Conservation (phyloP, 2,797 vertebrate species). For the Pipistrellus pipistrellus region DNA sequence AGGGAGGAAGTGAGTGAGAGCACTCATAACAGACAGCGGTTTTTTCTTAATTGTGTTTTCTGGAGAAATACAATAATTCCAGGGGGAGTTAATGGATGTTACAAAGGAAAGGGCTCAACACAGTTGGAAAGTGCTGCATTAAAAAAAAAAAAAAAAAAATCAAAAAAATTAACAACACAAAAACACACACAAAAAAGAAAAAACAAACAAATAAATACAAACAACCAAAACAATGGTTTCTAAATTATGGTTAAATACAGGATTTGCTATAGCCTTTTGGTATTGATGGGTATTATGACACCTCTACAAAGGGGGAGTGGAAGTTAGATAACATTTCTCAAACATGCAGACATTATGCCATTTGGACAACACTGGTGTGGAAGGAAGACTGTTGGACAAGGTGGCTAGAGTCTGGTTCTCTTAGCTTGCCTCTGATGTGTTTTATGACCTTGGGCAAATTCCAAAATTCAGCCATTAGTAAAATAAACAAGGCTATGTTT, state of each 20-base stretch:
- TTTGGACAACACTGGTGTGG: background rate
- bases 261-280: background rate
- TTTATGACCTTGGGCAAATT: constrained; percentile 33
- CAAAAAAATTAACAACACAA: background rate
- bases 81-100: background rate
- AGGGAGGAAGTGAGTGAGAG: background rate
- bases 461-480: background rate
- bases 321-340: background rate
- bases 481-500: constrained; percentile 57
- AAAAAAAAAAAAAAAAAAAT: background rate
- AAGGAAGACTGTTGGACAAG: background rate
- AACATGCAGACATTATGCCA: background rate
- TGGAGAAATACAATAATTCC: constrained; percentile 38
- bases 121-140: constrained; percentile 21
- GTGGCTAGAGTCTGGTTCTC: background rate
- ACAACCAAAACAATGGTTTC: background rate
- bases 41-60: background rate
- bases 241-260: background rate
- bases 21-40: background rate
- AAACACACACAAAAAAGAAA: background rate
- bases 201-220: too few species aligned
- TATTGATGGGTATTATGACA: background rate
- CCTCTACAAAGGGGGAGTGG: background rate
- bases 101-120: background rate
- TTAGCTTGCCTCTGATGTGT: background rate